phyloP scores from a whole-genome alignment of 2,113 vertebrate species.

The Megaleporinus macrocephalus region DNA sequence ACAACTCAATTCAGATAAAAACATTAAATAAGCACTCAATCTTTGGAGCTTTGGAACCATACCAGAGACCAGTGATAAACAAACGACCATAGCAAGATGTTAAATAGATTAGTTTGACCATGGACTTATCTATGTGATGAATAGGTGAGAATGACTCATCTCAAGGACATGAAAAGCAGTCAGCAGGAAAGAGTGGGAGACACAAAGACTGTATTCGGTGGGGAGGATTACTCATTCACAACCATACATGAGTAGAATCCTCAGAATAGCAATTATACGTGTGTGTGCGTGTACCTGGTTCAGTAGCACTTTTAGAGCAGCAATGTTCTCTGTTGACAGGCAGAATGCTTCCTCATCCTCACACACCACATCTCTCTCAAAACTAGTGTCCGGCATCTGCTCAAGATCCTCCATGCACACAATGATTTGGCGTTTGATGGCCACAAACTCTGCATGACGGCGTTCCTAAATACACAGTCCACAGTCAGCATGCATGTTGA shows the following conservation, averaged over 20 bases:
- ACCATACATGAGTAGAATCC: not conserved
- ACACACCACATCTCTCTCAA: slow-evolving; percentile 87
- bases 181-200: not conserved
- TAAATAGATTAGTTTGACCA: not conserved
- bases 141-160: slow-evolving; percentile 3
- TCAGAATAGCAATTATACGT: not conserved
- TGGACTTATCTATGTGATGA: not conserved
- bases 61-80: not conserved
- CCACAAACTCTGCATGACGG: slow-evolving; percentile 82
- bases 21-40: not conserved
- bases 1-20: not conserved
- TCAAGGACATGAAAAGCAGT: not conserved
- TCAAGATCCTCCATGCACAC: slow-evolving; percentile 89
- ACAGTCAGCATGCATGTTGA: not conserved
- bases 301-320: slow-evolving; percentile 81
- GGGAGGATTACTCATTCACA: not conserved
- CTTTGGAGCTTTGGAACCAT: not conserved
- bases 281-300: slow-evolving; percentile 76
- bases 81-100: not conserved
- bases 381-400: slow-evolving; percentile 84
- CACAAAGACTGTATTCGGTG: not conserved
- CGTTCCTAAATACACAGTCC: slow-evolving; percentile 70
- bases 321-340: slow-evolving; percentile 85
- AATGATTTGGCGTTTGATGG: slow-evolving; percentile 80
- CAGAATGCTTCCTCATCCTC: slow-evolving; percentile 89